These are phyloP conservation scores for Lethocerus indicus DNA, from an alignment of 1,140 invertebrate species.

Conservation along the genomic window DNA sequence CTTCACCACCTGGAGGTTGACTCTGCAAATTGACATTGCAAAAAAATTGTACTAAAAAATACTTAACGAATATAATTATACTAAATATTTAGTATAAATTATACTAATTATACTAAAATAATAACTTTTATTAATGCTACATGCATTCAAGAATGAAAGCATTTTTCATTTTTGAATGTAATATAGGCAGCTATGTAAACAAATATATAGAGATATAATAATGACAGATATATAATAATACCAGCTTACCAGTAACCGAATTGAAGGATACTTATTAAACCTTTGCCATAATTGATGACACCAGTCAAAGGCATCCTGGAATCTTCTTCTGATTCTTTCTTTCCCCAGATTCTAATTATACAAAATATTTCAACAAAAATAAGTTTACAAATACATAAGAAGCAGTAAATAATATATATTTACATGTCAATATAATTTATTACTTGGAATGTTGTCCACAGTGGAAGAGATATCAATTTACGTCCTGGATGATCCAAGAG, in stretches of 20 bases:
- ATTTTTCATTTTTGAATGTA: too few relatives aligned
- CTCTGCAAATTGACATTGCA: too few relatives aligned
- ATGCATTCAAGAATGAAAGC: too few relatives aligned
- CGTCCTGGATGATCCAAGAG: constrained; percentile 26
- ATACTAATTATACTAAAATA: background rate
- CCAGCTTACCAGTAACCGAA: constrained; percentile 58
- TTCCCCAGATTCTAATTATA: too few relatives aligned
- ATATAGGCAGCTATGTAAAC: too few relatives aligned
- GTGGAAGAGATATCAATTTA: constrained; percentile 54
- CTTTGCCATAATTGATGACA: constrained; percentile 54
- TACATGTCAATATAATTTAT: background rate
- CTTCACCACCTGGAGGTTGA: constrained; percentile 49
- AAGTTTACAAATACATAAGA: constrained; percentile 4
- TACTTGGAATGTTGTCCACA: constrained; percentile 57
- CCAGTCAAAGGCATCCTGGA: constrained; percentile 57
- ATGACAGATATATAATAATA: too few relatives aligned
- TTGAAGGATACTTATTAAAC: constrained; percentile 46
- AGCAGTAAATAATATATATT: background rate
- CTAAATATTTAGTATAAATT: background rate
- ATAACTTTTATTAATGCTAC: too few relatives aligned
- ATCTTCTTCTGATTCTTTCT: constrained; percentile 49
- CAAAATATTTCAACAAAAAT: constrained; percentile 20
- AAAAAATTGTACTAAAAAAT: too few relatives aligned
- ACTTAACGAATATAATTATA: too few relatives aligned
- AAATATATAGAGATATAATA: too few relatives aligned